Conservation (phyloP, 2,888 invertebrate genomes). For the Lepidochitona cinerea region DNA sequence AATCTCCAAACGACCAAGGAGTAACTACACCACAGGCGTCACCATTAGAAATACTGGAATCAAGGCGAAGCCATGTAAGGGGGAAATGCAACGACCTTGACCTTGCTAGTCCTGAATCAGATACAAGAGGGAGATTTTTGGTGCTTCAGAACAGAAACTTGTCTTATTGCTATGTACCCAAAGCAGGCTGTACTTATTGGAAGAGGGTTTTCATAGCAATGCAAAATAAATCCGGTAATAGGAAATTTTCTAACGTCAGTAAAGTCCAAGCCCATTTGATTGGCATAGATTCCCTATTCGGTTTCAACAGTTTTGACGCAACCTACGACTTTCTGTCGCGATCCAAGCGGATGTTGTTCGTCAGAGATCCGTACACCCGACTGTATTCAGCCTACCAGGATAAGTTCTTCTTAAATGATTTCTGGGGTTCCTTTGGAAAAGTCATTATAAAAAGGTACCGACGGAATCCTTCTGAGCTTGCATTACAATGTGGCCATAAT, state of each 20-base stretch:
- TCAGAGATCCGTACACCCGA: conserved; percentile 90
- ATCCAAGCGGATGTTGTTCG: conserved; percentile 87
- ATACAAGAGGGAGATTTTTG: conserved; percentile 3
- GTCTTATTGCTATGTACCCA: conserved; percentile 19
- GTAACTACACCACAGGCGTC: no score
- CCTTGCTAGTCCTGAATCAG: no score
- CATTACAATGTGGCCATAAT: conserved; percentile 29
- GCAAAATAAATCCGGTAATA: background rate
- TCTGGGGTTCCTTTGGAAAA: conserved; percentile 56
- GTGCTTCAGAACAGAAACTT: conserved; percentile 19
- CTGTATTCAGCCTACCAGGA: conserved; percentile 89
- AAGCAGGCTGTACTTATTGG: background rate
- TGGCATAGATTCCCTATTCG: conserved; percentile 4
- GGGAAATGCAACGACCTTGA: no score
- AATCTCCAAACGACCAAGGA: no score
- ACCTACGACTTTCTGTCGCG: conserved; percentile 20
- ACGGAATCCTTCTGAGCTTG: conserved; percentile 24
- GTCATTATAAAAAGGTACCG: conserved; percentile 29
- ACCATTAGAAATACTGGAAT: no score
- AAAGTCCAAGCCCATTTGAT: background rate
- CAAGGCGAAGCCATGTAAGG: no score
- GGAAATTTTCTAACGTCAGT: background rate
- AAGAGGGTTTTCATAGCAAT: background rate
- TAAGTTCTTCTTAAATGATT: conserved; percentile 76
- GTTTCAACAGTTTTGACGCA: conserved; percentile 19